These are phyloP conservation scores for Halotydeus destructor DNA, from an alignment of 1,140 invertebrate species.

Conservation along the genomic window DNA sequence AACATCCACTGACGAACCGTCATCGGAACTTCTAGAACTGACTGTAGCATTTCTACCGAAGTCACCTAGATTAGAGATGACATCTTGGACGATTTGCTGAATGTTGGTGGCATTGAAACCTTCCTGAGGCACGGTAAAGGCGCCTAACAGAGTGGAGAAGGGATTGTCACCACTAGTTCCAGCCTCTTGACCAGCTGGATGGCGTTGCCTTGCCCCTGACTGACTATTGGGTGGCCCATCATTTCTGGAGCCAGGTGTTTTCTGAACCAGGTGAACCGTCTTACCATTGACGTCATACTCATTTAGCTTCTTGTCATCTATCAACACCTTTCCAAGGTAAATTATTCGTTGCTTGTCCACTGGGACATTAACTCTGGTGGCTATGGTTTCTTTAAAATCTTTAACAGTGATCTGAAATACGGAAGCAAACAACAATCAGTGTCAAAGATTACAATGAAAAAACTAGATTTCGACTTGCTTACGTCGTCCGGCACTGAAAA, in stretches of 20 bases:
- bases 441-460: slow-evolving; percentile 2
- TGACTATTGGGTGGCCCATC: slow-evolving; percentile 16
- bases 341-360: slow-evolving; percentile 66
- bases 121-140: slow-evolving; percentile 25
- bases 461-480: slow-evolving; percentile 26
- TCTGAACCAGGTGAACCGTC: slow-evolving; percentile 78
- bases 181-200: slow-evolving; percentile 24
- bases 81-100: slow-evolving; percentile 25
- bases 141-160: slow-evolving; percentile 22
- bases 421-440: slow-evolving; percentile 8
- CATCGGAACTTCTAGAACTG: slow-evolving; percentile 23
- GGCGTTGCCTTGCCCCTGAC: no score
- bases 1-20: slow-evolving; percentile 26
- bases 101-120: slow-evolving; percentile 23
- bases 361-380: slow-evolving; percentile 38
- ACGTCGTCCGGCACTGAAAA: slow-evolving; percentile 70
- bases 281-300: slow-evolving; percentile 68
- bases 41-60: slow-evolving; percentile 25
- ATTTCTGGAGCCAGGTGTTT: slow-evolving; percentile 35
- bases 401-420: slow-evolving; percentile 52
- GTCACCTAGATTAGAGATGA: slow-evolving; percentile 23
- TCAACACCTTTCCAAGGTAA: slow-evolving; percentile 71
- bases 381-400: slow-evolving; percentile 65
- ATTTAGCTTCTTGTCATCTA: slow-evolving; percentile 64
- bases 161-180: background rate